phyloP scores from a whole-genome alignment of 2,888 invertebrate species.

The Thereva nobilitata region DNA sequence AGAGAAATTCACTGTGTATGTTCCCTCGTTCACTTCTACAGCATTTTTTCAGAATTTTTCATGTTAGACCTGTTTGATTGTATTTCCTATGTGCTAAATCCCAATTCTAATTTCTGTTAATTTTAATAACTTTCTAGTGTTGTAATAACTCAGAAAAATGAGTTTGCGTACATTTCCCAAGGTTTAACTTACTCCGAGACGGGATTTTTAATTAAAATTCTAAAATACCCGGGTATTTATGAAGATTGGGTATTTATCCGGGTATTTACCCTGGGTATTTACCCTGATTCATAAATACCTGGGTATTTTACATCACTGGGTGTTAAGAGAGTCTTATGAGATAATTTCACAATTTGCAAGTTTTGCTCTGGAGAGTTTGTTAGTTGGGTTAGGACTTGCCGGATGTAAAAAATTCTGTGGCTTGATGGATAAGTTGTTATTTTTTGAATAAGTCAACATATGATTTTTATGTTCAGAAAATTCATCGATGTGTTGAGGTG shows the following conservation, averaged over 20 bases:
- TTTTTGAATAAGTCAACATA: too few species aligned
- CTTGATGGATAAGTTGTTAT: too few species aligned
- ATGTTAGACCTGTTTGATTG: neutral
- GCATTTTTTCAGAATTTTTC: neutral
- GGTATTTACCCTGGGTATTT: neutral
- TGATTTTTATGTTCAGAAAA: too few species aligned
- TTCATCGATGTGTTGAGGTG: too few species aligned
- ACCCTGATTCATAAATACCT: neutral
- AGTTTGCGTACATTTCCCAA: conserved; percentile 4
- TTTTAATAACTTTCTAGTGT: neutral
- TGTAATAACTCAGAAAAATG: neutral
- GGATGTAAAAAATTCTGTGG: too few species aligned
- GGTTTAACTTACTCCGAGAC: neutral
- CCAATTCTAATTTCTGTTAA: conserved; percentile 1
- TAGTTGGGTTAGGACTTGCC: too few species aligned
- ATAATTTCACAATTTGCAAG: too few species aligned
- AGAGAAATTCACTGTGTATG: neutral
- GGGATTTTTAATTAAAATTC: neutral
- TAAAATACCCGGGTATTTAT: conserved; percentile 5
- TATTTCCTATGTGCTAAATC: neutral
- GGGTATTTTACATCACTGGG: neutral
- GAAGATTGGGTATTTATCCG: neutral
- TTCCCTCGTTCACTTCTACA: too few species aligned
- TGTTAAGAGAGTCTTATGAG: too few species aligned
- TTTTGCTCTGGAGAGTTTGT: too few species aligned